Evolutionary conservation across 2,113 vertebrate species (phyloP).

Genomic region (Anoura caudifer): DNA sequence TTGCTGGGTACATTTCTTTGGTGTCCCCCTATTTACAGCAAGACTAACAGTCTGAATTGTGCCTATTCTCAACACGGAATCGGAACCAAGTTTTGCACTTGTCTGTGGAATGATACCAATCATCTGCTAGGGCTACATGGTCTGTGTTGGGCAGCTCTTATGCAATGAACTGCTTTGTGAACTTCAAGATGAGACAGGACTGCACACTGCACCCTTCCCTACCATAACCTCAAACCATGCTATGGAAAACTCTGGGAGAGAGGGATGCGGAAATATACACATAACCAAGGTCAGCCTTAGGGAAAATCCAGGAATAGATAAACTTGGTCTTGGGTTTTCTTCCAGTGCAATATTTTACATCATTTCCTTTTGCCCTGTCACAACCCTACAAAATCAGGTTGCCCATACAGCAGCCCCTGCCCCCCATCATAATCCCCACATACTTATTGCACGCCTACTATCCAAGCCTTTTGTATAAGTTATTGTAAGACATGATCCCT

Average conservation of each 20-base stretch:
- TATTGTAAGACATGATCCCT: background rate
- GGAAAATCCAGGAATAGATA: background rate
- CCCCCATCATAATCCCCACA: background rate
- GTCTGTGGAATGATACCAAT: background rate
- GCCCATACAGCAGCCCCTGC: background rate
- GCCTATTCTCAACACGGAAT: background rate
- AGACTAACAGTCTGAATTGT: background rate
- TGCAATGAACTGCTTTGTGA: background rate
- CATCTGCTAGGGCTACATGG: background rate
- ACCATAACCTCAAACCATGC: background rate
- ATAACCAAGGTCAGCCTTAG: background rate
- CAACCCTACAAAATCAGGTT: background rate
- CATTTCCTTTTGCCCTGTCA: background rate
- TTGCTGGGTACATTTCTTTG: slow-evolving; percentile 20
- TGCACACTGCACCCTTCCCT: background rate
- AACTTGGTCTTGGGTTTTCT: background rate
- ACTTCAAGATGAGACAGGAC: background rate
- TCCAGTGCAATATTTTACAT: background rate
- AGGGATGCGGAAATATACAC: background rate
- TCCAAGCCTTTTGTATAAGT: background rate
- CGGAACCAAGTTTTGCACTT: background rate
- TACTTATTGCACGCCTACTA: background rate
- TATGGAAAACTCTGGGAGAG: background rate
- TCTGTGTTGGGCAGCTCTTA: background rate
- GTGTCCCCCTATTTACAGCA: background rate